Conservation (phyloP, 2,113 vertebrate species). For the Mobula hypostoma region DNA sequence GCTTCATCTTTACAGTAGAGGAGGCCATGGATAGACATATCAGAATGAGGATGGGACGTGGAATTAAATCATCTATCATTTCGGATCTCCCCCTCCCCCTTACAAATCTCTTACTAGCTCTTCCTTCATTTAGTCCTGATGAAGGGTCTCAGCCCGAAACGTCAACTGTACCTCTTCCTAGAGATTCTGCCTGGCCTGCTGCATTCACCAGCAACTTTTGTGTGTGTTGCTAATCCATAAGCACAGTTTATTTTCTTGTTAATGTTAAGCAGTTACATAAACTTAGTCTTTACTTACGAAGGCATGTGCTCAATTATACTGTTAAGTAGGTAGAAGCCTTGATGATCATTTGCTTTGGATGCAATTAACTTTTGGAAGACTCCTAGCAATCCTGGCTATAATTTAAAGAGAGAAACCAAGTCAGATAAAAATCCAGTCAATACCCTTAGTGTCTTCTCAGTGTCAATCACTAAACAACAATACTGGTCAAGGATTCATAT, state of each 20-base stretch:
- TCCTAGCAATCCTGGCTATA: constrained; percentile 85
- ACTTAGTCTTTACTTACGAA: constrained; percentile 63
- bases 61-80: too few relatives aligned
- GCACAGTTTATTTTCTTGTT: neutral
- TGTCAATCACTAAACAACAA: neutral
- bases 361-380: constrained; percentile 97
- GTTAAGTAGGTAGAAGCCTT: constrained; percentile 94
- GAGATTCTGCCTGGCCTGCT: too few relatives aligned
- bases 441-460: neutral
- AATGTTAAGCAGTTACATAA: neutral
- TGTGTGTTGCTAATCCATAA: neutral
- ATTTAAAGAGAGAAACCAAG: constrained; percentile 41
- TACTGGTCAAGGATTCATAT: neutral
- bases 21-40: too few relatives aligned
- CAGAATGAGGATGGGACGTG: too few relatives aligned
- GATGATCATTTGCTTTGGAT: constrained; percentile 95
- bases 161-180: too few relatives aligned
- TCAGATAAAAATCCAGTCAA: constrained; percentile 11
- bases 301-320: constrained; percentile 96
- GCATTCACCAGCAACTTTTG: too few relatives aligned
- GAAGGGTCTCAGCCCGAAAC: too few relatives aligned
- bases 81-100: too few relatives aligned
- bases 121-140: too few relatives aligned
- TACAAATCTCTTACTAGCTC: too few relatives aligned
- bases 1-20: too few relatives aligned